Evolutionary conservation across 2,113 vertebrate species (phyloP).

Genomic region (Sterna hirundo): DNA sequence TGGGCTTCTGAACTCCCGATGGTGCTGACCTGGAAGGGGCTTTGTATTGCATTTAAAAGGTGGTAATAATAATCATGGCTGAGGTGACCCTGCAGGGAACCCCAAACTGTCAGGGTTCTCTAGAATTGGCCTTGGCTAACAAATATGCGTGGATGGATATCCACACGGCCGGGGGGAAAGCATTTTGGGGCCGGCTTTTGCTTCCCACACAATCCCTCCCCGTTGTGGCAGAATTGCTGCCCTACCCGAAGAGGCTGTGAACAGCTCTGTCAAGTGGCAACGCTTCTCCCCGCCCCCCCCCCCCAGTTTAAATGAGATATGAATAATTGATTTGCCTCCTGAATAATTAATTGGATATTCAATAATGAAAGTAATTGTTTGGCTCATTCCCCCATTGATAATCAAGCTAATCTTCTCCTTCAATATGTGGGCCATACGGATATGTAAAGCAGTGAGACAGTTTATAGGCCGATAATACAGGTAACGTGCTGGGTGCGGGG

Average conservation of each 20-base stretch:
- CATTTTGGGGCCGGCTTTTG: background rate
- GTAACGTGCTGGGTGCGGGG: constrained; percentile 52
- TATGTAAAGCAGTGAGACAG: constrained; percentile 53
- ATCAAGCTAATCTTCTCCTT: constrained; percentile 71
- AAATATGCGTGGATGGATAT: background rate
- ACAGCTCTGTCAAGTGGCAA: constrained; percentile 72
- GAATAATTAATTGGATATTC: constrained; percentile 87
- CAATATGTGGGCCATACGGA: constrained; percentile 34
- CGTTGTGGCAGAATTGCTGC: constrained; percentile 22
- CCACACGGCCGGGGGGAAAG: background rate
- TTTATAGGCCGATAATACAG: constrained; percentile 32
- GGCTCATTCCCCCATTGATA: constrained; percentile 76
- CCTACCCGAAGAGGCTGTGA: constrained; percentile 24
- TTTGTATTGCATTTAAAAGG: background rate
- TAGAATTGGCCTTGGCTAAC: background rate
- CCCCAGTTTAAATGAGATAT: constrained; percentile 81
- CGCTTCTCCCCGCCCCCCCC: constrained; percentile 36
- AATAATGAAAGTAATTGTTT: constrained; percentile 87
- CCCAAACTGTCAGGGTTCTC: background rate
- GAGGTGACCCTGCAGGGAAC: background rate
- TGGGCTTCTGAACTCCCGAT: background rate
- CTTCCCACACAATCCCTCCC: background rate
- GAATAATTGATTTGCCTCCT: constrained; percentile 82
- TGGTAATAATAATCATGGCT: background rate
- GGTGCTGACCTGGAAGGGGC: background rate